Conservation (phyloP, 2,888 invertebrate genomes). For the Desoria tigrina region DNA sequence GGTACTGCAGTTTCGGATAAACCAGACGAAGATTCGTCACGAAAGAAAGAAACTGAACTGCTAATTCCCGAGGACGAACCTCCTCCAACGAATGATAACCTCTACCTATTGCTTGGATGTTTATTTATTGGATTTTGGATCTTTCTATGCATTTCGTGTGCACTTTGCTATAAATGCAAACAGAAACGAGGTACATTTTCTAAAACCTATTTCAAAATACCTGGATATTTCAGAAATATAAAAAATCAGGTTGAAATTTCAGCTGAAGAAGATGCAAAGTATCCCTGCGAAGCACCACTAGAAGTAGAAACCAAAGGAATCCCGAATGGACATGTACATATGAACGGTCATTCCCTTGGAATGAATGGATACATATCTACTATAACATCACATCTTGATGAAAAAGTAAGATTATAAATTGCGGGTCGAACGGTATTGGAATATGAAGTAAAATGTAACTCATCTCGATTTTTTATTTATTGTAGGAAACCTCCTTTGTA, state of each 20-base stretch:
- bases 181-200: slow-evolving; percentile 47
- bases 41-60: slow-evolving; percentile 42
- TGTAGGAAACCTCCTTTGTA: slow-evolving; percentile 67
- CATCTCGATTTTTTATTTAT: neutral
- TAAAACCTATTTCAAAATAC: neutral
- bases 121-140: slow-evolving; percentile 61
- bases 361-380: slow-evolving; percentile 52
- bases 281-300: slow-evolving; percentile 50
- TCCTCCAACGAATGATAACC: slow-evolving; percentile 53
- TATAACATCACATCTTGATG: slow-evolving; percentile 52
- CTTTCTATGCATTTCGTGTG: slow-evolving; percentile 56
- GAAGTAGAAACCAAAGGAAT: slow-evolving; percentile 50
- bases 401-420: slow-evolving; percentile 46
- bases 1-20: slow-evolving; percentile 49
- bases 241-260: neutral
- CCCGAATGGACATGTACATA: slow-evolving; percentile 44
- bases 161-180: slow-evolving; percentile 52
- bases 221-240: neutral
- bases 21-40: slow-evolving; percentile 46
- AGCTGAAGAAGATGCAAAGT: slow-evolving; percentile 52
- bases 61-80: slow-evolving; percentile 49
- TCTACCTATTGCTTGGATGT: slow-evolving; percentile 65
- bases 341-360: slow-evolving; percentile 36
- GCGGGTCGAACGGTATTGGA: neutral
- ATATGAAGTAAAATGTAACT: neutral